These are phyloP conservation scores for Illadopsis cleaveri DNA, from an alignment of 2,113 vertebrate species.

Conservation along the genomic window DNA sequence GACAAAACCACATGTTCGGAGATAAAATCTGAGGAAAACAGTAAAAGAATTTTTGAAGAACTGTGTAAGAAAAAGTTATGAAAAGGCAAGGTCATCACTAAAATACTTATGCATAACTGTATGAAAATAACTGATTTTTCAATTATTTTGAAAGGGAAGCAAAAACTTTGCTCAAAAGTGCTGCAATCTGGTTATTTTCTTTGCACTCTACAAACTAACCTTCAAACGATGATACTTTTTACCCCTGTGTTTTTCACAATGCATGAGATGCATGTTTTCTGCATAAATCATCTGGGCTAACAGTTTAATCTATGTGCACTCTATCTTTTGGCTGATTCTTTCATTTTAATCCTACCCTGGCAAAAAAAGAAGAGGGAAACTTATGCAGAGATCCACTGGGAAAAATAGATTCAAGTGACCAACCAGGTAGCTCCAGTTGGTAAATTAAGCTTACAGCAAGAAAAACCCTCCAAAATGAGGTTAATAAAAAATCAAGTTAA, in stretches of 20 bases:
- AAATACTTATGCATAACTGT: background rate
- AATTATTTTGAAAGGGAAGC: background rate
- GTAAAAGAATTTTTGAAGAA: slow-evolving; percentile 26
- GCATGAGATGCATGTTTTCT: background rate
- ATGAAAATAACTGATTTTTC: slow-evolving; percentile 36
- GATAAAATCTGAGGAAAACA: slow-evolving; percentile 44
- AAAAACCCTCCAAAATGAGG: background rate
- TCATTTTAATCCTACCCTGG: background rate
- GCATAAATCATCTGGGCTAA: background rate
- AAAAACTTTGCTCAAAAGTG: background rate
- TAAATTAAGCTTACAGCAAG: background rate
- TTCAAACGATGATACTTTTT: background rate
- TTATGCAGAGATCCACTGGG: background rate
- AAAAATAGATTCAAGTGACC: background rate
- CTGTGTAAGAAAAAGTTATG: background rate
- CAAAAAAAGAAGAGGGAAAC: background rate
- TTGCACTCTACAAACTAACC: background rate
- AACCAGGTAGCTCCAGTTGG: background rate
- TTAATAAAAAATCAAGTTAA: slow-evolving; percentile 16
- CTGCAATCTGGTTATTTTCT: background rate
- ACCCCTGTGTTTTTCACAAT: background rate
- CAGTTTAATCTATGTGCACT: background rate
- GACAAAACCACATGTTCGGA: slow-evolving; percentile 22
- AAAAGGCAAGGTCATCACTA: background rate
- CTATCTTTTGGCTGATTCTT: background rate